phyloP scores from a whole-genome alignment of 2,797 vertebrate genomes.

The Xiphorhynchus erythropygius region DNA sequence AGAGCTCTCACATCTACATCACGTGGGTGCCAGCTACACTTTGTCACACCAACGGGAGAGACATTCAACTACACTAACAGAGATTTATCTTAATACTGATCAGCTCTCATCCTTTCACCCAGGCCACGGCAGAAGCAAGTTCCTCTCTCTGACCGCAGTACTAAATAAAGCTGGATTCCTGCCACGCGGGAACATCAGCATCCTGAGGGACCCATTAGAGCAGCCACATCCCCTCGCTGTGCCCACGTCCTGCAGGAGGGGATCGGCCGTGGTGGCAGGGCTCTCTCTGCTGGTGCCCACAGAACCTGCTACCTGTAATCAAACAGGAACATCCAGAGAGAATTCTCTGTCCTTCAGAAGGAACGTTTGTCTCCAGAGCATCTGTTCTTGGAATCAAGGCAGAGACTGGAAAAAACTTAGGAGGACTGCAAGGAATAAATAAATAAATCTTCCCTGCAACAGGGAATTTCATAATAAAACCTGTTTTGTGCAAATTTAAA shows the following conservation, averaged over 20 bases:
- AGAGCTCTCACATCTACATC: not conserved
- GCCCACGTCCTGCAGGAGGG: not conserved
- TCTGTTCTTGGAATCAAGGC: not conserved
- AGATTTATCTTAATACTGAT: constrained; percentile 30
- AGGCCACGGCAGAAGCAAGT: not conserved
- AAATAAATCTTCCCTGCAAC: not conserved
- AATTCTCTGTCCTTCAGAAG: not conserved
- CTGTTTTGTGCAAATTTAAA: constrained; percentile 54
- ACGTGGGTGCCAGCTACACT: not conserved
- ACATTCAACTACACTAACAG: not conserved
- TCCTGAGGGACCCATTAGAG: not conserved
- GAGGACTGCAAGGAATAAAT: not conserved
- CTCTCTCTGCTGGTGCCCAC: not conserved
- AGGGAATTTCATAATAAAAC: not conserved
- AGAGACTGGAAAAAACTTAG: not conserved
- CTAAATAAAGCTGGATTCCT: not conserved
- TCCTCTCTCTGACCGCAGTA: not conserved
- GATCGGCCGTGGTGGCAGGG: rapidly evolving
- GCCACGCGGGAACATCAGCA: rapidly evolving
- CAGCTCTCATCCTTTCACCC: not conserved
- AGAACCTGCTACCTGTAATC: not conserved
- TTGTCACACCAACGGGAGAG: not conserved
- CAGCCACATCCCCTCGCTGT: not conserved
- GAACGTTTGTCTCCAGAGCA: not conserved
- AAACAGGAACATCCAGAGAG: not conserved